Evolutionary conservation across 2,113 vertebrate species (phyloP).

Genomic region (Pan paniscus): DNA sequence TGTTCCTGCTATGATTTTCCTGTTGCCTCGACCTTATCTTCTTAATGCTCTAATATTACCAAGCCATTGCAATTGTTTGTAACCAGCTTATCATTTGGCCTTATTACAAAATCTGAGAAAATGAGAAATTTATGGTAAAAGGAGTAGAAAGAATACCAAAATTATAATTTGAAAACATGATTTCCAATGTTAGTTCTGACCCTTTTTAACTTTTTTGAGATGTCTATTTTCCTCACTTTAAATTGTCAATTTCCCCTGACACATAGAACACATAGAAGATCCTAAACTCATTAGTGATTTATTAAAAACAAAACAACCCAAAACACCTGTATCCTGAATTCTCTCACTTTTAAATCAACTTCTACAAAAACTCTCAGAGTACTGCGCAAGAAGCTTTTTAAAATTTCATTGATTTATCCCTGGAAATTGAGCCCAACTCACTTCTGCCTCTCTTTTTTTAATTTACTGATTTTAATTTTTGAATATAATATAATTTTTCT

Average conservation of each 20-base stretch:
- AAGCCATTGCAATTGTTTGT: background rate
- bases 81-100: background rate
- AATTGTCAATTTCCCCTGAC: background rate
- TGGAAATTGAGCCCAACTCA: background rate
- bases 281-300: conserved; percentile 5
- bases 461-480: background rate
- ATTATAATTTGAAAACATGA: background rate
- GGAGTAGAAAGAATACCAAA: background rate
- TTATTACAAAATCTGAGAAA: conserved; percentile 28
- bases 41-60: background rate
- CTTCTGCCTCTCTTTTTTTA: background rate
- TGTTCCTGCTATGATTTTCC: background rate
- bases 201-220: background rate
- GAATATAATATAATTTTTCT: conserved; percentile 1
- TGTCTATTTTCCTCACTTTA: conserved; percentile 11
- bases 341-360: background rate
- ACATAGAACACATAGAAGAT: background rate
- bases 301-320: background rate
- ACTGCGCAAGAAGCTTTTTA: background rate
- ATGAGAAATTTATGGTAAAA: conserved; percentile 7
- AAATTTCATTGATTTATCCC: background rate
- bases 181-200: background rate
- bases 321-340: background rate
- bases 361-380: background rate
- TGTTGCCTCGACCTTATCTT: background rate